Base-by-base conservation (phyloP, 2,888 invertebrate genomes). In the Ochropleura leucogaster region DNA sequence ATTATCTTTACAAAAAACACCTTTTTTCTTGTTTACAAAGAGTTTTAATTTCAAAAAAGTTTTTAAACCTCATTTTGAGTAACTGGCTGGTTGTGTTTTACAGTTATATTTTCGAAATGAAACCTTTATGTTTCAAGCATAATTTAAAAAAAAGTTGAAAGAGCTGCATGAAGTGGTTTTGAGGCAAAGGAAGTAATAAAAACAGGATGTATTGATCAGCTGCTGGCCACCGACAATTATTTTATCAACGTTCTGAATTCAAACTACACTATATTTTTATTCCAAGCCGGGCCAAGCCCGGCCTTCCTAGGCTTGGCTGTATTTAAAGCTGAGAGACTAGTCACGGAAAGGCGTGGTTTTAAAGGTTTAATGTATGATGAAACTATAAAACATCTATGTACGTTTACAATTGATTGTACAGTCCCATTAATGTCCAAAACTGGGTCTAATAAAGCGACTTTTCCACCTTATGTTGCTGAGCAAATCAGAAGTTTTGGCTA, bases 291-390 rank as follows among this genome's bases (percentile, higher is more conserved):
- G 55, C 42, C 9, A 47, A n/a, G 42, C 77, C 70, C 40, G 12
- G 55, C 63, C 69, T 63, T 51, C 10, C 14, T 57, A 70, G 70
- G 77, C 76, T 77, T 40, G 44, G 77, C 70, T 8, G n/a, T 77
- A 77, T 63, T 76, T 55, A 77, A 63, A 44, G 57, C 30, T 16
- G 10, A n/a, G n/a, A 68, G n/a, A 55, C 40, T 20, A 47, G 12
- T 8, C 46, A 49, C 42, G 20, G n/a, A 30, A 14, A 30, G 76
- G 75, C 60, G 68, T 62, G 59, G 76, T 62, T 53, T 46, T 68
- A n/a, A n/a, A 68, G 0, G 46, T 63, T 47, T 47, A 10, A 20
- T 69, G 6, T 6, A 20, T 47, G 6, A 20, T 47, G 10, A 12
- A 14, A 68, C 16, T 16, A 47, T 42, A 16, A n/a, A 40, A 60